Base-by-base conservation (phyloP, 2,113 vertebrate species). In the Pipra filicauda region DNA sequence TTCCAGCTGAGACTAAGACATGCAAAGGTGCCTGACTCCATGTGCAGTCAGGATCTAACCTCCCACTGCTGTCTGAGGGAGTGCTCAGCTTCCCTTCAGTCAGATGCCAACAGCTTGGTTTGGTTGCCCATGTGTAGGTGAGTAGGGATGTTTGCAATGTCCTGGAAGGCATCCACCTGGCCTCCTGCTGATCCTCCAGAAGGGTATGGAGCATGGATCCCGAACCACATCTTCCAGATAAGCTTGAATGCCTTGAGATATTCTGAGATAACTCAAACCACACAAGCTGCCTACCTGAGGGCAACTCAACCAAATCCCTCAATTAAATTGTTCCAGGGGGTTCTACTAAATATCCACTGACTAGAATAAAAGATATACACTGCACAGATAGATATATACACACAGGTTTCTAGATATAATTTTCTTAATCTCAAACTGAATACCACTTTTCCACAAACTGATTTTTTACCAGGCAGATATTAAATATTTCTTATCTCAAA, bases 1-100 rank as follows among this genome's bases (percentile, higher is more conserved):
- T 88, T 72, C 18, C 39, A 59, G 44, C 7, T 46, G 30, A 72
- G 26, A 37, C 11, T 54, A 65, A 46, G n/a, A 46, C 28, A 58
- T 1, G 0, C 23, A 48, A 59, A 83, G 18, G 30, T 64, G 26
- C 6, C 6, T 76, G 70, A 51, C 9, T 52, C 33, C 20, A 23
- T 0, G 0, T 46, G 28, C 14, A 20, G 21, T 65, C 10, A 3
- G 26, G 8, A 3, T 44, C 65, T 65, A 44, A 44, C 13, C 15
- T 69, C 21, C 31, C 37, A n/a, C 11, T 62, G 15, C 2, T 65
- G 30, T 62, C n/a, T 54, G 14, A 21, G 23, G 16, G 19, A 23
- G 20, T 31, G 9, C 21, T 76, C 51, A 58, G 33, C 11, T 71
- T 31, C 16, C 28, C 28, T 24, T 77, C 27, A 58, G 17, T 37